These are phyloP conservation scores for Cettia cetti DNA, from an alignment of 2,113 vertebrate species.

Conservation along the genomic window DNA sequence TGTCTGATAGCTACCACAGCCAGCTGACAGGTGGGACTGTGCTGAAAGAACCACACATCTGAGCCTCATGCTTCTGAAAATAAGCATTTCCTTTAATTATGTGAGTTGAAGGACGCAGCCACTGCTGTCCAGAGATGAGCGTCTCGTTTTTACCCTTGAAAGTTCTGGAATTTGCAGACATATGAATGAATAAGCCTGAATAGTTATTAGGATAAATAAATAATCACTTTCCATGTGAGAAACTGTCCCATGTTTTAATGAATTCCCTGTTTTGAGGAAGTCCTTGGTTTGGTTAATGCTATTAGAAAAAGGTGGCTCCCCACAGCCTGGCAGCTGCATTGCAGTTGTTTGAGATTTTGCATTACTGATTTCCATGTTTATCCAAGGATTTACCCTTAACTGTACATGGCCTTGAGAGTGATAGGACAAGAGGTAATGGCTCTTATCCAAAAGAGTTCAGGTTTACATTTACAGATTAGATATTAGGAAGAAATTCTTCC, in stretches of 20 bases:
- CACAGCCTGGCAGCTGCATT: background rate
- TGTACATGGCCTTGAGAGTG: background rate
- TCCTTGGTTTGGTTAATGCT: background rate
- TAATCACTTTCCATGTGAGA: background rate
- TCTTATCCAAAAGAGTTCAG: background rate
- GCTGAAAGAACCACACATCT: background rate
- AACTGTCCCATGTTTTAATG: fast-evolving
- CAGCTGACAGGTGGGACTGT: background rate
- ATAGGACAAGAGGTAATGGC: background rate
- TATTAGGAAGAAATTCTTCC: background rate
- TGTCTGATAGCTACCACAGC: background rate
- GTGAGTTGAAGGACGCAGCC: background rate
- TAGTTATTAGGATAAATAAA: background rate
- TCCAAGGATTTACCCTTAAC: background rate
- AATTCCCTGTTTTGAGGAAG: background rate
- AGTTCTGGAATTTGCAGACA: background rate
- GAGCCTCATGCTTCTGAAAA: background rate
- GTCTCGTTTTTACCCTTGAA: background rate
- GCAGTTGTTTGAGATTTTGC: background rate
- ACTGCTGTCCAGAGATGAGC: background rate
- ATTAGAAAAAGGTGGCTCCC: background rate
- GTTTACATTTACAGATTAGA: background rate
- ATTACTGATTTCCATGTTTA: background rate
- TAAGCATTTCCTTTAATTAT: background rate
- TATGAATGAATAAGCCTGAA: background rate